Conservation (phyloP, 2,113 vertebrate species). For the Aegotheles bennettii region DNA sequence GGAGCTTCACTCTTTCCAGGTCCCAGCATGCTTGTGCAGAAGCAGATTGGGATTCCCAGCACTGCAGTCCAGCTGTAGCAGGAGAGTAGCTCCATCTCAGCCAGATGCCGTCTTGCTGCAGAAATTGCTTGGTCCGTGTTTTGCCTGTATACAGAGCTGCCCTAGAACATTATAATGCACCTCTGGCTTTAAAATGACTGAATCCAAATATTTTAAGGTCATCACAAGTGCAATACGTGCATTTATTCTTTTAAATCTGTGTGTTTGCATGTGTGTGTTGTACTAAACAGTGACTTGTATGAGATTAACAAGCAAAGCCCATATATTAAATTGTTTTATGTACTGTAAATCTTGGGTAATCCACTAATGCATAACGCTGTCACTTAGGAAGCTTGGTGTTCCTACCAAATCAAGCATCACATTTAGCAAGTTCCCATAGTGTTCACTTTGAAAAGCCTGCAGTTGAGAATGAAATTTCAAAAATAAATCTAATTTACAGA, state of each 20-base stretch:
- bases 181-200: not conserved
- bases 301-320: constrained; percentile 39
- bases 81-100: not conserved
- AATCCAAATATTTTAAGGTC: not conserved
- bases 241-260: not conserved
- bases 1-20: not conserved
- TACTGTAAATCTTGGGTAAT: constrained; percentile 41
- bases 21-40: not conserved
- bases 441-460: not conserved
- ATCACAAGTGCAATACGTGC: not conserved
- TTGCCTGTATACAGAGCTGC: not conserved
- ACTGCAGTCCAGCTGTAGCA: not conserved
- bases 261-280: not conserved
- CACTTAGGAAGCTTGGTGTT: not conserved
- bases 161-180: not conserved
- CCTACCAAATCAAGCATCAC: not conserved
- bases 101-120: not conserved
- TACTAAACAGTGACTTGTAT: not conserved
- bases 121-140: accelerated
- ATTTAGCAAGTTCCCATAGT: not conserved
- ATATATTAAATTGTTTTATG: constrained; percentile 55
- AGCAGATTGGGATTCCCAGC: not conserved
- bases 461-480: not conserved
- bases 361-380: constrained; percentile 18
- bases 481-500: not conserved